Conservation (phyloP, 37 sponge, comb jelly and placozoan species). For the Ephydatia muelleri region DNA sequence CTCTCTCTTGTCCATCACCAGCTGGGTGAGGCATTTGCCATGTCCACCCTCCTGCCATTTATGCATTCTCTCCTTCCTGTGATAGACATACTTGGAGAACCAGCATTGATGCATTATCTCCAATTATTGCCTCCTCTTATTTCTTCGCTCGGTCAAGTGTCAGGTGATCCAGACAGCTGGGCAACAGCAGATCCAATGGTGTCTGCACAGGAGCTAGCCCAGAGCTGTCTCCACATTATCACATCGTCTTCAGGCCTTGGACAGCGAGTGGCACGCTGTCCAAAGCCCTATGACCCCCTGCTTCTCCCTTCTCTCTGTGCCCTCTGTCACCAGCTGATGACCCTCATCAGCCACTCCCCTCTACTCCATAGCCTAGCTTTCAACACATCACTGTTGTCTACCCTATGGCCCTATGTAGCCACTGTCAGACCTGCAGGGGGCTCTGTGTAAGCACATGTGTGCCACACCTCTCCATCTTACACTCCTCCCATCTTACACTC, state of each 20-base stretch:
- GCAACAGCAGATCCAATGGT: not conserved
- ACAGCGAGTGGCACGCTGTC: not conserved
- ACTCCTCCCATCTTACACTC: not conserved
- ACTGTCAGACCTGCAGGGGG: slow-evolving; percentile 2
- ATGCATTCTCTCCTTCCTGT: not conserved
- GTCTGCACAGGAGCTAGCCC: not conserved
- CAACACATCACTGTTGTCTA: slow-evolving; percentile 11
- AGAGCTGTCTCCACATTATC: not conserved
- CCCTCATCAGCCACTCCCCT: not conserved
- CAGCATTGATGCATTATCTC: not conserved
- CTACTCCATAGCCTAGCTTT: slow-evolving; percentile 34
- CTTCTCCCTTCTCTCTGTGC: slow-evolving; percentile 12
- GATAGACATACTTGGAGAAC: not conserved
- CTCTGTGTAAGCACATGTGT: slow-evolving; percentile 27
- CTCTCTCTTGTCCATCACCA: slow-evolving; percentile 21
- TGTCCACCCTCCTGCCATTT: not conserved
- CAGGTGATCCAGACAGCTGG: not conserved
- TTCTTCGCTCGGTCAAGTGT: not conserved
- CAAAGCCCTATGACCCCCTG: not conserved
- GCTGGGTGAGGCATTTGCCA: not conserved
- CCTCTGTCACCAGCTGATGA: slow-evolving; percentile 41
- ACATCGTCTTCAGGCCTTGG: not conserved
- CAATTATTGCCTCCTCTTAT: not conserved
- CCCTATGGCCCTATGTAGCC: slow-evolving; percentile 9
- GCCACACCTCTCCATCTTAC: not conserved